phyloP scores from a whole-genome alignment of 2,113 vertebrate species.

The Amia ocellicauda region DNA sequence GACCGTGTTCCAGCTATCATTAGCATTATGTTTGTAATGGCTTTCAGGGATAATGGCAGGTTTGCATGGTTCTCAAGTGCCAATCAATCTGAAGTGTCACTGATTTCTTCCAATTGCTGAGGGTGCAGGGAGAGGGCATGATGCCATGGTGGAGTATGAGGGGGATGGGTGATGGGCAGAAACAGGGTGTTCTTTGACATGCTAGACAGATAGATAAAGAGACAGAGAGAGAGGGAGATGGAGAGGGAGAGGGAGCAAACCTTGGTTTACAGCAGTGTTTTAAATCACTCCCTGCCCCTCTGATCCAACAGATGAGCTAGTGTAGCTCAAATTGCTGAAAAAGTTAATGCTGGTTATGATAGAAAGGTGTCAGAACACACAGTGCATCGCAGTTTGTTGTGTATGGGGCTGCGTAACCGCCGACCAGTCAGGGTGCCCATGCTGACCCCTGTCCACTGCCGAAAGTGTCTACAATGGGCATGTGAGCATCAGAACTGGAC shows the following conservation, averaged over 20 bases:
- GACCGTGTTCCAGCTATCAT: no score
- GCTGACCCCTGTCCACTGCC: no score
- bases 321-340: no score
- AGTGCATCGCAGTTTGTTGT: no score
- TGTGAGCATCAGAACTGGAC: no score
- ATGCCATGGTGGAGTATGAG: not conserved
- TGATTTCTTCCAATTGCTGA: not conserved
- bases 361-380: no score
- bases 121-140: not conserved
- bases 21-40: not conserved
- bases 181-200: conserved; percentile 44
- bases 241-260: conserved; percentile 30
- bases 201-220: not conserved
- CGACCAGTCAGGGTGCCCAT: no score
- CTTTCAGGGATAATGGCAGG: not conserved
- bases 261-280: not conserved
- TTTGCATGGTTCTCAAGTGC: not conserved
- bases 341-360: no score
- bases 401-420: no score
- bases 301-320: no score
- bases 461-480: no score
- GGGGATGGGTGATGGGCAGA: not conserved
- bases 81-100: not conserved
- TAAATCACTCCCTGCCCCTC: not conserved
- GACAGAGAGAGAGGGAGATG: conserved; percentile 38